Base-by-base conservation (phyloP, 2,888 invertebrate species). In the Rotaria sp. region DNA sequence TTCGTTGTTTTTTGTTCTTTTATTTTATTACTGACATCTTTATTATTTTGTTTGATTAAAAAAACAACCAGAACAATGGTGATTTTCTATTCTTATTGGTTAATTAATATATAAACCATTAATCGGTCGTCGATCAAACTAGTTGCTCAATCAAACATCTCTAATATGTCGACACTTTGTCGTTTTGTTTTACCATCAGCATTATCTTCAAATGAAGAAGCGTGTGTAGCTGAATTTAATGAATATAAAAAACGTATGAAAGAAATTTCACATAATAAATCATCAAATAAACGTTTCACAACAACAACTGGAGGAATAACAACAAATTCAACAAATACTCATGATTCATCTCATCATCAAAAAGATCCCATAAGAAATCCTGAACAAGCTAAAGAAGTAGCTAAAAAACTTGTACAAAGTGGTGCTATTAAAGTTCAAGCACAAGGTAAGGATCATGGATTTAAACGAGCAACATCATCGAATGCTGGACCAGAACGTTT, bases 371-470 rank as follows among this genome's bases (percentile, higher is more conserved):
- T 80, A 45, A 10, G 45, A 80, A 80, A 80, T 80, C 80, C 80
- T 26, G 80, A 80, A n/a, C 80, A 80, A 80, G 80, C 80, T 2
- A 80, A 80, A 80, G 80, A 80, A 45, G 80, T 26, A 45, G 80
- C 80, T 8, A 80, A 80, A 80, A 80, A 45, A 45, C 80, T 80
- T 45, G 80, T 80, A 45, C 80, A 80, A 80, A 80, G 80, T 45
- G 80, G 80, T 80, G n/a, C n/a, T n/a, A 80, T 80, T n/a, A 80
- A 80, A 80, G 80, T 80, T n/a, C 80, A 80, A 80, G 11, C 80
- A 80, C 80, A 80, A 45, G 15, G 26, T n/a, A 80, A 80, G n/a
- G 80, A 80, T 45, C 80, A 80, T 13, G 80, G 80, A 15, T 80
- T 80, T 15, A 80, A 80, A 80, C 80, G 80, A n/a, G 80, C 80